Evolutionary conservation across 2,113 vertebrate genomes (phyloP), one percentile per base, ranked within the genome.

Genomic region (Notiomystis cincta): DNA sequence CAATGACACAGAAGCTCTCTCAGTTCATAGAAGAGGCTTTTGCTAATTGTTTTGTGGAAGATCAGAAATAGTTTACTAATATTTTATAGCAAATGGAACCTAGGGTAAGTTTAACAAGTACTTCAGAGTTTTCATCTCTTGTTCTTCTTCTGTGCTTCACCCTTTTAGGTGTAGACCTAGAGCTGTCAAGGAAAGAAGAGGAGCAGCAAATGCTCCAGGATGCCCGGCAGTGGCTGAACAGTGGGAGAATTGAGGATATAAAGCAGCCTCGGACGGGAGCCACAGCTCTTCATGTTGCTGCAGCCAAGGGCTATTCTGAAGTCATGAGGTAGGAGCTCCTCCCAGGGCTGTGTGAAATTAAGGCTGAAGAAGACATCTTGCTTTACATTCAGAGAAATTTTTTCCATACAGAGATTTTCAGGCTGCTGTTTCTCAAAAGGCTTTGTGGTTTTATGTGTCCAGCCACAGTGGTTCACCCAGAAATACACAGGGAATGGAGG

Each of bases 271-370:
- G 98, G 67, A 99, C 99, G 0, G 99, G 99, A 9, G 99, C 99
- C 97, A 99, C 98, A 0, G 99, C 99, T 24, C 98, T 99, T 35
- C 99, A 99, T 1, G 99, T 99, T 15, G 99, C 99, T 45, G 99
- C 99, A 6, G 99, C 99, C 75, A 99, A 99, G 95, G 99, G 99
- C 92, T 99, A 99, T 87, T 93, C 98, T 15, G 99, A 99, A 96
- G 99, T 99, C 82, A 98, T 99, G 95, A 99, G 99, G 99, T 99
- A 96, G 61, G 82, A 84, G 38, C 93, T 83, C 33, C 22, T 57
- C 51, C 42, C 37, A 11, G 70, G 64, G 30, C 47, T 48, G 35
- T 1, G 0, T 4, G n/a, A 71, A 45, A 28, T 37, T 33, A 18
- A 38, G 44, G 47, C 75, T 56, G 69, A 72, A 89, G 95, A 93